Evolutionary conservation across 1,140 invertebrate genomes (phyloP), one percentile per base, ranked within the genome.

Genomic region (Helicoverpa armigera): DNA sequence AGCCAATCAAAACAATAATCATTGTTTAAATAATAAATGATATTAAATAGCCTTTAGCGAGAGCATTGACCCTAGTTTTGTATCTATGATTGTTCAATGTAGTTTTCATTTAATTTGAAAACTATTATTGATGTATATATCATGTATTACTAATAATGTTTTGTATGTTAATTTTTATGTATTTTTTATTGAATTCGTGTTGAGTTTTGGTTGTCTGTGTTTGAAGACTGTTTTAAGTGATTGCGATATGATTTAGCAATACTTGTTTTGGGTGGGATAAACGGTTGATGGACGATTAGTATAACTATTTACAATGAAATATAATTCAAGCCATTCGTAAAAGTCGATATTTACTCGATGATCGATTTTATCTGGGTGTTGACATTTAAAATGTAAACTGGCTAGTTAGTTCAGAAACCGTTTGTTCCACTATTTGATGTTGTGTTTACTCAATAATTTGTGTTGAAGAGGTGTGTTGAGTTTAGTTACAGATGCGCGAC

Each of bases 51-150:
- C 35, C 60, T 74, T 73, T 87, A 87, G 83, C 85, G 79, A 84
- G 75, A 81, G 56, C 79, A 74, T 83, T 61, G 31, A 51, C 56
- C 58, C 73, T 60, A 63, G 35, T 48, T 81, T 87, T 84, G 67
- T 87, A 84, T 82, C 79, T 80, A 84, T 80, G 65, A 74, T 31
- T 67, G 67, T 60, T 90, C 92, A 92, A 94, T 89, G 85, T 92
- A 89, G 89, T 89, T 86, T 92, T 94, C 90, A 89, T 88, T 85
- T 12, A 60, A 69, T 53, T 87, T 91, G 92, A 93, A 93, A 89
- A 91, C 86, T 88, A 89, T 81, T 50, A 87, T 93, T 93, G 92
- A 87, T 87, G 65, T 80, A 70, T 84, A 54, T 70, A 80, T 81
- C 53, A 75, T 75, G 48, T 67, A 29, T 65, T 65, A 54, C 51